Conservation (phyloP, 2,797 vertebrate genomes). For the Gobio occitaniae region DNA sequence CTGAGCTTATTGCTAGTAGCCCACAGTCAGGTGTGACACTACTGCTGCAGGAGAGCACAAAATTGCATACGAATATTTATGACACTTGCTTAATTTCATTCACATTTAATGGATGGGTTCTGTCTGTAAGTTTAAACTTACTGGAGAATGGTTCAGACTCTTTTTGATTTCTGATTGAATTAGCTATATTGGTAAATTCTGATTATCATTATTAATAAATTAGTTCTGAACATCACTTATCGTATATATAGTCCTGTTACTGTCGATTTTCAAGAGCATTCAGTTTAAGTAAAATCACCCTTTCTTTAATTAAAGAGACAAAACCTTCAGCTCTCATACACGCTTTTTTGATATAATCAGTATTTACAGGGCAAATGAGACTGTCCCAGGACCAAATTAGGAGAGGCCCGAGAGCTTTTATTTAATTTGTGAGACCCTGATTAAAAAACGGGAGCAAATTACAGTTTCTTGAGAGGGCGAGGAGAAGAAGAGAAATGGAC, state of each 20-base stretch:
- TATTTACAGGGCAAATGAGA: conserved; percentile 75
- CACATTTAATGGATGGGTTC: background rate
- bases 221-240: background rate
- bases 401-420: conserved; percentile 72
- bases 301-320: conserved; percentile 77
- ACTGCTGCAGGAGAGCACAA: background rate
- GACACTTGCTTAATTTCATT: background rate
- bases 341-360: conserved; percentile 77
- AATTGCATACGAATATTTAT: background rate
- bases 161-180: background rate
- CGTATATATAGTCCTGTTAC: background rate
- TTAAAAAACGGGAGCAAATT: conserved; percentile 66
- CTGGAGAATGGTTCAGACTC: background rate
- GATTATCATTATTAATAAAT: background rate
- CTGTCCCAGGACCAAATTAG: conserved; percentile 72
- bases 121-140: background rate
- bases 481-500: conserved; percentile 43
- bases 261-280: background rate
- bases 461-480: conserved; percentile 38
- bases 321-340: conserved; percentile 74
- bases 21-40: background rate
- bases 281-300: background rate
- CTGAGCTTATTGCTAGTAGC: conserved; percentile 53
- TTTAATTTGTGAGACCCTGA: conserved; percentile 80
- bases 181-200: background rate